Evolutionary conservation across 2,888 invertebrate genomes (phyloP), one percentile per base, ranked within the genome.

Genomic region (Drosophila borealis): DNA sequence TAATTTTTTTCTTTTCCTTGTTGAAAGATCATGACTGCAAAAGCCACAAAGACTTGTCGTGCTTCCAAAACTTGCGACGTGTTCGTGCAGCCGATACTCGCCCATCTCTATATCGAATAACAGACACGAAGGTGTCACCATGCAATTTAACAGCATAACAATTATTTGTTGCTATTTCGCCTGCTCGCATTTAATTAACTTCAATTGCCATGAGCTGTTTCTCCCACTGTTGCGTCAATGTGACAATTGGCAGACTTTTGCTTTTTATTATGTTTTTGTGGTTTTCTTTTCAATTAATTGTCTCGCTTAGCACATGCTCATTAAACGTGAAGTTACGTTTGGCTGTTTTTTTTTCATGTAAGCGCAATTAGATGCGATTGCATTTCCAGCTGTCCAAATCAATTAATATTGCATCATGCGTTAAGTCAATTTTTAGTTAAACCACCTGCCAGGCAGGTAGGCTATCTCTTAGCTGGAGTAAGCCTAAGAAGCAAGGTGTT

Each of bases 111-210:
- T 4, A 62, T 51, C 62, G 50, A 57, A 17, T 42, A 46, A 50
- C 56, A 61, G 54, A 37, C 49, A 53, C 51, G 46, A 80, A 81
- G 83, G 83, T 83, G 83, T 83, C 86, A 71, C 70, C 83, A 63
- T 48, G 48, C 68, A 63, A 66, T 80, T 83, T 68, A 63, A 59
- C 59, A 57, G 65, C 65, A 64, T 65, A 64, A 51, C 69, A 80
- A 70, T 78, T 82, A 83, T 71, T 75, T 62, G 65, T 66, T 69
- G 84, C 60, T 66, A 68, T 67, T 80, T 67, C 63, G 42, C 73
- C 41, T 48, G 59, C 66, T 69, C 74, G 70, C 68, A 74, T 85
- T 82, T 85, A 85, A 82, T 82, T 82, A 88, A 88, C 80, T 88
- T 70, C 85, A 78, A 84, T 87, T 82, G 87, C 76, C 29, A 44